Base-by-base conservation (phyloP, 2,888 invertebrate genomes). In the Polietes domitor region DNA sequence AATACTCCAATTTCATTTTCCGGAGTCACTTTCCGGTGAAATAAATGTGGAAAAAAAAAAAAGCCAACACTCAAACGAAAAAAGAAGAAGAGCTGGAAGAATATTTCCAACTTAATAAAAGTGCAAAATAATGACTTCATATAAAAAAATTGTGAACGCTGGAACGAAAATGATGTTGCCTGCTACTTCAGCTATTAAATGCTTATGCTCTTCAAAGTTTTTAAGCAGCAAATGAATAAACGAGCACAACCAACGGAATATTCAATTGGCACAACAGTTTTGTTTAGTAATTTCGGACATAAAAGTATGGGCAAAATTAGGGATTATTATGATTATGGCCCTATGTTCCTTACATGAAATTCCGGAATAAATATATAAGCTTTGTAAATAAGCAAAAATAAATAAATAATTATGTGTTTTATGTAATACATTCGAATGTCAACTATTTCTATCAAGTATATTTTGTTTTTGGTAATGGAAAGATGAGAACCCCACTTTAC, bases 1-100 rank as follows among this genome's bases (percentile, higher is more conserved):
- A 82, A 82, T 79, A 79, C 75, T 79, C 65, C 58, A 72, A 82
- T 82, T 71, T 79, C 32, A 79, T 82, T 79, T 76, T 50, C 79
- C 15, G 26, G 24, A 47, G 15, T n/a, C 43, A 68, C 24, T 47
- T 47, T 47, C 15, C 47, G 47, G 47, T n/a, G n/a, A 47, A 47
- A 47, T 47, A 47, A 47, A 47, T 47, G 47, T 47, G 47, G 47
- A 47, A 47, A 15, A 47, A n/a, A 47, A 58, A 10, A 58, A 26
- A 15, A 4, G 5, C 6, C 1, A 7, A 17, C 15, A 50, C 6
- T 17, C 50, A 50, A 50, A 17, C 17, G 9, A 32, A 4, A 32
- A 24, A 28, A 26, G 28, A 61, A 37, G 12, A 32, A 28, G n/a
- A 12, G 9, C 15, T n/a, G n/a, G 9, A 21, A 24, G 21, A 55